Conservation (phyloP, 2,797 vertebrate species). For the Catharus ustulatus region DNA sequence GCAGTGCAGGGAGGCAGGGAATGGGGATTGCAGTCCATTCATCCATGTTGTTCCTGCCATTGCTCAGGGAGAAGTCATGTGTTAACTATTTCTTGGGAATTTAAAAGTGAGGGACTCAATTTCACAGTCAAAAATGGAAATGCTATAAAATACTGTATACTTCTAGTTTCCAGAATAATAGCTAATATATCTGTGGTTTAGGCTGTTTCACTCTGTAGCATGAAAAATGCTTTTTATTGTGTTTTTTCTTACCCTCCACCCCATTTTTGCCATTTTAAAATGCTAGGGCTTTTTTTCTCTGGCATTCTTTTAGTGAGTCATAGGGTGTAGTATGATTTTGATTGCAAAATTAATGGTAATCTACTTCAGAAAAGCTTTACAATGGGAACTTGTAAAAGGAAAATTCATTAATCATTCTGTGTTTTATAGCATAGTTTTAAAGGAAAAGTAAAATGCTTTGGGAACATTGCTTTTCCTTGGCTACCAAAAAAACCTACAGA, state of each 20-base stretch:
- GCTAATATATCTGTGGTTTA: not conserved
- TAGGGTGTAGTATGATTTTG: not conserved
- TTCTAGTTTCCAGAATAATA: not conserved
- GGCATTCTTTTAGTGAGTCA: constrained; percentile 12
- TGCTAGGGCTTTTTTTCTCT: not conserved
- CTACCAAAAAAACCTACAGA: not conserved
- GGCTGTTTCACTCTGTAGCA: not conserved
- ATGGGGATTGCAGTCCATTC: not conserved
- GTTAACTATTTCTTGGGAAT: not conserved
- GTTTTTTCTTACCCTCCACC: not conserved
- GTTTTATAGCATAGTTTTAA: not conserved
- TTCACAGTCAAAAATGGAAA: not conserved
- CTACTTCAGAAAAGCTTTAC: constrained; percentile 3
- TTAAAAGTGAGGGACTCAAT: not conserved
- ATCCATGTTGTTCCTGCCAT: not conserved
- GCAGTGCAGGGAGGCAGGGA: not conserved
- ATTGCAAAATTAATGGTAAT: constrained; percentile 26
- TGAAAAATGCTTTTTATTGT: not conserved
- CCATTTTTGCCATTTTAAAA: not conserved
- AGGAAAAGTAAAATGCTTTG: not conserved
- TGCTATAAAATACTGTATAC: not conserved
- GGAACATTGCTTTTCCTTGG: not conserved
- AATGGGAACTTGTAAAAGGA: not conserved
- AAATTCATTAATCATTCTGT: not conserved
- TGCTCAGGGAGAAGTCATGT: not conserved